Base-by-base conservation (phyloP, 1,140 invertebrate species). In the Sarcophaga bullata region DNA sequence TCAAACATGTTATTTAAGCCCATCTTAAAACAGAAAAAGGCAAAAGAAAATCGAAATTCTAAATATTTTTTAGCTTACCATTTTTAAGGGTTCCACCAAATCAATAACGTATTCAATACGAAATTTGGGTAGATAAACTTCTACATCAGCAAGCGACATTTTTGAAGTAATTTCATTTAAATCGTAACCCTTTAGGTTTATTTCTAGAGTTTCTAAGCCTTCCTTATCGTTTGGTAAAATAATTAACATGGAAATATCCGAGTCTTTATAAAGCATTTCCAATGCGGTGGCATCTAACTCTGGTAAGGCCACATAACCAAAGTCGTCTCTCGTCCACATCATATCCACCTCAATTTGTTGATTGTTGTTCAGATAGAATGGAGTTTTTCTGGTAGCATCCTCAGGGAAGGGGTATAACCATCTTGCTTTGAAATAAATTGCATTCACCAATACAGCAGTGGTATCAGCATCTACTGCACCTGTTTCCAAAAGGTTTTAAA, bases 71-170 rank as follows among this genome's bases (percentile, higher is more conserved):
- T 87, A 52, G 91, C 84, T 0, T 90, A 72, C 46, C 90, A 91
- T 3, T 95, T 85, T 76, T 93, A 85, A 37, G 25, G 25, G 25
- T 4, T 37, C 25, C 25, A 2, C 4, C 25, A 37, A 37, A 37
- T 37, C 25, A 9, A 92, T 86, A 73, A 87, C 87, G 25, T 88
- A 91, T 87, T 93, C 92, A 8, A 94, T 91, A 82, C 91, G 91
- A 85, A 95, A 94, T 85, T 92, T 92, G 3, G 94, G 94, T 73
- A 95, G 54, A 5, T 84, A 89, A 1, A 95, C 84, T 6, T 91
- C 84, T 8, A 94, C 90, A n/a, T 85, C 84, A 2, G 84, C 50
- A 7, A 73, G 6, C 0, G 86, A 85, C 72, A 85, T 86, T 0
- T 88, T 82, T 0, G 87, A 54, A 8, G 93, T 85, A 2, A 91